Base-by-base conservation (phyloP, 2,113 vertebrate species). In the Parus major region DNA sequence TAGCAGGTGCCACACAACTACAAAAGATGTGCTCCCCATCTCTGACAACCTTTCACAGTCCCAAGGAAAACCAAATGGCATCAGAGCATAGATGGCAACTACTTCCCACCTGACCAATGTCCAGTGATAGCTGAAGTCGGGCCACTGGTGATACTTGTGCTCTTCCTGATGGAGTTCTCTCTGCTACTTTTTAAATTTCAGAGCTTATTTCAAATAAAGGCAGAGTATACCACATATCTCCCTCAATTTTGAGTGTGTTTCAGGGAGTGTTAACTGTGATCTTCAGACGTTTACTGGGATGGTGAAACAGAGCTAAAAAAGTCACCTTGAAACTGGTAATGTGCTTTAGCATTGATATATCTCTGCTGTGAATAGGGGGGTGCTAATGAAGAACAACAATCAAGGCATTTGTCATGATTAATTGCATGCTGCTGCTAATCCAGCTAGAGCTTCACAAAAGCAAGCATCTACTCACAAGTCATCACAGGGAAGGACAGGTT, bases 1-100 rank as follows among this genome's bases (percentile, higher is more conserved):
- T 2, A 75, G 68, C 0, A 25, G 53, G 69, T 49, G 50, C 55
- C 29, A 77, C 61, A 53, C 0, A 9, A 27, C 31, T 64, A 10
- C 0, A 0, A 28, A 86, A 86, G 57, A 35, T 27, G 24, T 0
- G 1, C 21, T 60, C 17, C 28, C 31, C 31, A 24, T 33, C 81
- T 88, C 72, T 21, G 22, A 56, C 24, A 46, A 19, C 60, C 36
- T 53, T 81, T 49, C 65, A 23, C n/a, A 49, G 13, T 31, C 65
- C 44, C 52, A 57, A 39, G 33, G 27, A 63, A 75, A 72, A 56
- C 19, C 24, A 18, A 36, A 78, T 9, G 1, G 3, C 5, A 22
- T 56, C 60, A n/a, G 49, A 53, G 20, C 56, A 14, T 0, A 0
- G 3, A 53, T 2, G 13, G 60, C 60, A 63, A 42, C 55, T 57